Percentiles rank a stretch among this genome's conserved stretches.
phyloP scores from a whole-genome alignment of 2,888 invertebrate genomes.

The Cyclophora punctaria region DNA sequence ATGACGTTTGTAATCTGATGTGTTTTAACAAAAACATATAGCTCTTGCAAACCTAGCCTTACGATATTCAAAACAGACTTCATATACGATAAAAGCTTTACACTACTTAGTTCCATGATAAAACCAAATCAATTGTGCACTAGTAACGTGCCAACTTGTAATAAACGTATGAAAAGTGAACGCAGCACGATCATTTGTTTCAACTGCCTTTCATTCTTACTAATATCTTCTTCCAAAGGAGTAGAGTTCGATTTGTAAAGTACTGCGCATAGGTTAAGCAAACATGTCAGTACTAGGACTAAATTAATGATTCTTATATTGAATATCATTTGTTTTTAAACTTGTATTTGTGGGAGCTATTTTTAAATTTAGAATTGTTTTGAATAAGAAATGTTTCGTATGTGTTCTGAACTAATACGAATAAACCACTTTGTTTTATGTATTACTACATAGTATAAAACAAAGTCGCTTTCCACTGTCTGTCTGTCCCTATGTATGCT shows the following conservation, averaged over 20 bases:
- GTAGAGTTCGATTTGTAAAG: conserved; percentile 24
- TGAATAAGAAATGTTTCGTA: no score
- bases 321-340: conserved; percentile 52
- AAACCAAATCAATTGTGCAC: conserved; percentile 55
- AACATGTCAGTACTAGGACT: conserved; percentile 37
- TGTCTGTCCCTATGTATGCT: no score
- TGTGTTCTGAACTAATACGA: no score
- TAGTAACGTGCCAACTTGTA: conserved; percentile 59
- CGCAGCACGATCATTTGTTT: conserved; percentile 48
- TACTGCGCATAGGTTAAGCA: conserved; percentile 19
- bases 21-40: no score
- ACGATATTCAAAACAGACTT: background rate
- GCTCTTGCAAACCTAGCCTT: no score
- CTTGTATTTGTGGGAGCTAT: no score
- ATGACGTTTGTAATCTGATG: no score
- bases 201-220: conserved; percentile 21
- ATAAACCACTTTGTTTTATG: no score
- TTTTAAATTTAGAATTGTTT: no score
- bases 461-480: no score
- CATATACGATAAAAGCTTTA: conserved; percentile 28
- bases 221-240: conserved; percentile 18
- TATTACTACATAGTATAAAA: no score
- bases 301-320: conserved; percentile 58
- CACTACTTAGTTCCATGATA: conserved; percentile 48
- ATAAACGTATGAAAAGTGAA: conserved; percentile 66